Evolutionary conservation across 2,113 vertebrate genomes (phyloP), one percentile per base, ranked within the genome.

Genomic region (Falco punctatus): DNA sequence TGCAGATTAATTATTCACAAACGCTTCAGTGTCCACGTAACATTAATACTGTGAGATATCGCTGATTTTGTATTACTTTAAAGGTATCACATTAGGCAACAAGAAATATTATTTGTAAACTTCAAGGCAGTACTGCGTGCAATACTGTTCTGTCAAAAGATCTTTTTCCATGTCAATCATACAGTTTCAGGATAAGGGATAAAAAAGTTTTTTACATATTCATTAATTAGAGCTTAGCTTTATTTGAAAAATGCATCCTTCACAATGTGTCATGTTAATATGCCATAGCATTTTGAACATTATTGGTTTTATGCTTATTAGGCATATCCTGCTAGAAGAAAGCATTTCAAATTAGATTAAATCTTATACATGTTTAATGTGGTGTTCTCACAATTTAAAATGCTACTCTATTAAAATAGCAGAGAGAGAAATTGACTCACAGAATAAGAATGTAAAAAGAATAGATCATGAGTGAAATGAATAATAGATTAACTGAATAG

Each of bases 331-430:
- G 42, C 94, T 94, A 94, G 93, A 98, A 97, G 96, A 96, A 96
- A 84, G 79, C 96, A 91, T 97, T 96, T 95, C 89, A 95, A 96
- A 97, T 97, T 97, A 97, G 98, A 98, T 98, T 98, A 97, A 97
- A 97, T 97, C 98, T 98, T 97, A 98, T 98, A 95, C 98, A 98
- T 97, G 98, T 98, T 98, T 98, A 98, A 98, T 98, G 97, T 3
- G 32, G 86, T 96, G 96, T 98, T 98, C 97, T 94, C 93, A 69
- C 94, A 86, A 93, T 97, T 97, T 98, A 97, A 98, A 97, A 98
- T 96, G 96, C 97, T 89, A 95, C 95, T 98, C 97, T 97, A 97
- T 98, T 98, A 97, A 98, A 98, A 96, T 40, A 96, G 96, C 96
- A 84, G 93, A 96, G 93, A 94, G 95, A 95, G 64, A 91, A 92